Conservation (phyloP, 2,113 vertebrate species). For the Pteropus alecto region DNA sequence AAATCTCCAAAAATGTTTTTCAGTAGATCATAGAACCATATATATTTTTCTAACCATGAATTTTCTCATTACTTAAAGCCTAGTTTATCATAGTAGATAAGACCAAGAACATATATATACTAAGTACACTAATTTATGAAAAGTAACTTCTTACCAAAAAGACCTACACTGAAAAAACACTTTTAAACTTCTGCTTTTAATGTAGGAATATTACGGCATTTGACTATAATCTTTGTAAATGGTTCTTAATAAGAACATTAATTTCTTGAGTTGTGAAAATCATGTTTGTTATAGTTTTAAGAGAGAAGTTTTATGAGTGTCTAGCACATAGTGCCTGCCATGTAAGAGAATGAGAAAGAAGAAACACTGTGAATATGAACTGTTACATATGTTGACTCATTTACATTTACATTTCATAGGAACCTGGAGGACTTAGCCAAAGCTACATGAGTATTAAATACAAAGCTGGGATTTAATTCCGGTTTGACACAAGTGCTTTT, state of each 20-base stretch:
- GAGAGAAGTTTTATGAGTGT: not conserved
- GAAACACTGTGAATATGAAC: not conserved
- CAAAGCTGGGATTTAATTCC: not conserved
- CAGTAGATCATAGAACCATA: not conserved
- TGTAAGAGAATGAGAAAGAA: not conserved
- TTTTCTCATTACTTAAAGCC: conserved; percentile 14
- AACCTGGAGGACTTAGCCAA: not conserved
- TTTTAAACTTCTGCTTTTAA: conserved; percentile 31
- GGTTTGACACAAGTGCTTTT: not conserved
- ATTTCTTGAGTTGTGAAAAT: conserved; percentile 45
- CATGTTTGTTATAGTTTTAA: conserved; percentile 15
- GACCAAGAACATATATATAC: not conserved
- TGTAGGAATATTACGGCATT: not conserved
- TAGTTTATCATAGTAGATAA: not conserved
- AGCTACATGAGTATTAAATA: not conserved
- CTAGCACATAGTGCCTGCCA: not conserved
- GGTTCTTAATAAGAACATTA: not conserved
- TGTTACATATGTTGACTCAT: not conserved
- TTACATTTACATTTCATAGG: conserved; percentile 27
- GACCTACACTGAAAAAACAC: not conserved
- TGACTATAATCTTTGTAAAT: conserved; percentile 33
- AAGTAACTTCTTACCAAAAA: not conserved
- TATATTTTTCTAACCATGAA: not conserved
- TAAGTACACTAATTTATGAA: conserved; percentile 16
- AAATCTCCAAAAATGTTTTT: conserved; percentile 20